Evolutionary conservation across 37 sponge, comb jelly and placozoan species (phyloP).

Genomic region (Spongia lamella): DNA sequence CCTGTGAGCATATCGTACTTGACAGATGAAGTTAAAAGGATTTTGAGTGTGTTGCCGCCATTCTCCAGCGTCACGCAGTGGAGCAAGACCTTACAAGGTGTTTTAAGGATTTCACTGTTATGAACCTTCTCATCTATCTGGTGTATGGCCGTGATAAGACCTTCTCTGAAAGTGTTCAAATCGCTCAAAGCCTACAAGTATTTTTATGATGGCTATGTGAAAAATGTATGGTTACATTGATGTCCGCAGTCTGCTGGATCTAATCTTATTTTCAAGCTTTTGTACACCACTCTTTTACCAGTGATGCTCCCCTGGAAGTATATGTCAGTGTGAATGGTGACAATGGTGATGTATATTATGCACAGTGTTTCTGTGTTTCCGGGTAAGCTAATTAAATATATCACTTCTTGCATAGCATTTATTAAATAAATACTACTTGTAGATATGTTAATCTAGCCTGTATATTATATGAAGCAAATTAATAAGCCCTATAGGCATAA

Average conservation of each 20-base stretch:
- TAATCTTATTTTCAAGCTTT: constrained; percentile 17
- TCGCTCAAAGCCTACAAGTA: constrained; percentile 31
- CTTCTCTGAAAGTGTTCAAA: constrained; percentile 28
- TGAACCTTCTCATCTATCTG: constrained; percentile 29
- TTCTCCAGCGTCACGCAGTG: constrained; percentile 14
- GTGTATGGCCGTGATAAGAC: constrained; percentile 22
- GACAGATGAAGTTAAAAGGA: constrained; percentile 29
- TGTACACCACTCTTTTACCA: constrained; percentile 22
- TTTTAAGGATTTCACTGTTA: constrained; percentile 21
- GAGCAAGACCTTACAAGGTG: constrained; percentile 7
- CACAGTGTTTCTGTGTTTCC: constrained; percentile 20
- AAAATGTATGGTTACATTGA: constrained; percentile 19
- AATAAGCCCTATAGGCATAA: too few relatives aligned
- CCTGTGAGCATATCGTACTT: neutral
- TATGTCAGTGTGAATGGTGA: constrained; percentile 34
- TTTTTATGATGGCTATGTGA: constrained; percentile 18
- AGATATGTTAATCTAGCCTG: too few relatives aligned
- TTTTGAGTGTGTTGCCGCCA: constrained; percentile 7
- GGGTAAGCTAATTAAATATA: constrained; percentile 12
- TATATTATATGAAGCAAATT: too few relatives aligned
- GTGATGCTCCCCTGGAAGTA: constrained; percentile 12
- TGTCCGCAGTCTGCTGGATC: neutral
- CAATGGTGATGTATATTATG: constrained; percentile 24
- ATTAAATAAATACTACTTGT: too few relatives aligned
- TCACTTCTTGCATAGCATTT: too few relatives aligned